Evolutionary conservation across 2,888 invertebrate genomes (phyloP).

Genomic region (Corbicula japonica): DNA sequence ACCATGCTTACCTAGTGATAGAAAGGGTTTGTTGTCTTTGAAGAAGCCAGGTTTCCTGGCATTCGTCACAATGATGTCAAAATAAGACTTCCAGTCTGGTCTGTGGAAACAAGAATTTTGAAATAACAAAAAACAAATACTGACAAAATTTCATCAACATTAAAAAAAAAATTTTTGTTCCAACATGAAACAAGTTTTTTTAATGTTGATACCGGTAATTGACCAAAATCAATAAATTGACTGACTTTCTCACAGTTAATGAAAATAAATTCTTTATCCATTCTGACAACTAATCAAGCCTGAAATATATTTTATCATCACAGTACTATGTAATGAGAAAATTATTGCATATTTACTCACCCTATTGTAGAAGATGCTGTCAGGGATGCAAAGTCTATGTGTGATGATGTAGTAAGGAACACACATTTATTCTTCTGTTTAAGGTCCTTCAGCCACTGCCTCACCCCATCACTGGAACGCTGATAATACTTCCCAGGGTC

Average conservation of each 20-base stretch:
- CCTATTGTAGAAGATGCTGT: slow-evolving; percentile 90
- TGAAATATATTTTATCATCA: background rate
- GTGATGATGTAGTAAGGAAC: slow-evolving; percentile 92
- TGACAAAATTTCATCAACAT: no score
- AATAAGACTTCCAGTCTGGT: slow-evolving; percentile 89
- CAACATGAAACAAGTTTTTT: no score
- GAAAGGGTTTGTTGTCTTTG: slow-evolving; percentile 88
- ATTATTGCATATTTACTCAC: slow-evolving; percentile 67
- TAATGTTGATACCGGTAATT: no score
- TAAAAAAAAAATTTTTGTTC: no score
- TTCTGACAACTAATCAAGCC: background rate
- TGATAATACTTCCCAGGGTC: slow-evolving; percentile 89
- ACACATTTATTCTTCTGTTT: slow-evolving; percentile 88
- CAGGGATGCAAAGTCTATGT: slow-evolving; percentile 90
- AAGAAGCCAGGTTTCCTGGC: slow-evolving; percentile 93
- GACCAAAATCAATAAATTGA: no score
- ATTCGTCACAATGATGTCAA: slow-evolving; percentile 90
- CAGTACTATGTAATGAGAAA: background rate
- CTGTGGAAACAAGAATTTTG: no score
- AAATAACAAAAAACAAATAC: no score
- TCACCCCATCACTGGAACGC: slow-evolving; percentile 86
- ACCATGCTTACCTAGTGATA: slow-evolving; percentile 71
- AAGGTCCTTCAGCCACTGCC: slow-evolving; percentile 89
- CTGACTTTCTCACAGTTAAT: no score
- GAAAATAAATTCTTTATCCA: no score